Evolutionary conservation across 2,888 invertebrate genomes (phyloP), one percentile per base, ranked within the genome.

Genomic region (Clepsis dumicolana): DNA sequence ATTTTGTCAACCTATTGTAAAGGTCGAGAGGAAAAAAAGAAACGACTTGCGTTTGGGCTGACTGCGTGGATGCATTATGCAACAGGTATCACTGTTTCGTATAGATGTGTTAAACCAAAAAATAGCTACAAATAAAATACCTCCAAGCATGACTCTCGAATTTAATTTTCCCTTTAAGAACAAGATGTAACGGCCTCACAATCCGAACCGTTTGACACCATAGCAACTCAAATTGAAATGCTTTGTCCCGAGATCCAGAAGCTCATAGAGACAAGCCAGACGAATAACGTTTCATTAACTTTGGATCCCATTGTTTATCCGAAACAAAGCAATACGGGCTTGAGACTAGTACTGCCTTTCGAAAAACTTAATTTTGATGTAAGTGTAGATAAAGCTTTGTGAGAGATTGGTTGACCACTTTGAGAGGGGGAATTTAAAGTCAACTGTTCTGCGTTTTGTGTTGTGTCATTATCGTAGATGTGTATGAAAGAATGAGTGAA

Each of bases 261-360:
- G 48, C 48, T 50, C 48, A 24, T 32, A 54, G 16, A 24, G 35
- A 53, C 32, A 48, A 59, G 29, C 59, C 56, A 38, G 54, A 54
- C 48, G 61, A 62, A 66, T 66, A 35, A 56, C 41, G 32, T 27
- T 59, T 35, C 54, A 48, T 56, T 48, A 62, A 54, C 61, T 54
- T 7, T 54, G 10, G 38, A 48, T 48, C 48, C 57, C 48, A 48
- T 54, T 62, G 56, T 66, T 56, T 66, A 21, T 50, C 14, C 12
- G 7, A 1, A 52, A 66, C 66, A 66, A 66, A 35, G 10, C 54
- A 32, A 5, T 18, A 44, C 16, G 16, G 61, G n/a, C n/a, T n/a
- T 53, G n/a, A 25, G 50, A 25, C 24, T 48, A 24, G 57, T 24
- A 14, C 24, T 29, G 29, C 18, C 38, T 24, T 29, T 32, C 5